These are phyloP conservation scores for Ovis canadensis DNA, from an alignment of 2,113 vertebrate genomes.

Conservation along the genomic window DNA sequence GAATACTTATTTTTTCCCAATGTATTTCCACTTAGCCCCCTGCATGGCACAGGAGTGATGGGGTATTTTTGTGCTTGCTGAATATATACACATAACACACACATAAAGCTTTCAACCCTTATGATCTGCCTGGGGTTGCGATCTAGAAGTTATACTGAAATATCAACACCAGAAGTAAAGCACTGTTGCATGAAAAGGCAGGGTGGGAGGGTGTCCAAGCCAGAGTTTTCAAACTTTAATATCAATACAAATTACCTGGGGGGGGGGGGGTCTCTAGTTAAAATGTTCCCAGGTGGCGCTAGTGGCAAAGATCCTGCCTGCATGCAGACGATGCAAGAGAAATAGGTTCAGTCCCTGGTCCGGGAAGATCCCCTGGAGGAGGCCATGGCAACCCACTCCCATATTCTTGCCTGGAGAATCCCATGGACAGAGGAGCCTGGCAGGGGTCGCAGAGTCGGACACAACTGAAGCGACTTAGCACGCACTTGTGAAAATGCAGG, in stretches of 20 bases:
- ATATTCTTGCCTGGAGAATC: background rate
- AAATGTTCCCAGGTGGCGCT: background rate
- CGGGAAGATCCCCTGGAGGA: background rate
- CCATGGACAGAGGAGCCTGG: background rate
- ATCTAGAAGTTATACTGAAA: conserved; percentile 2
- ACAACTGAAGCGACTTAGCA: background rate
- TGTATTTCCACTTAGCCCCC: conserved; percentile 19
- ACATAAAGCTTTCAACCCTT: background rate
- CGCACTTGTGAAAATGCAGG: background rate
- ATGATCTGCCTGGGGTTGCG: background rate
- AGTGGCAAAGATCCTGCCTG: background rate
- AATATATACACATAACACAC: background rate
- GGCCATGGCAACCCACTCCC: background rate
- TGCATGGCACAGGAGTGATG: background rate
- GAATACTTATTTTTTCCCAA: background rate
- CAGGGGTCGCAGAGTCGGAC: background rate
- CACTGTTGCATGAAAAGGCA: background rate
- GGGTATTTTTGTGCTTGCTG: background rate
- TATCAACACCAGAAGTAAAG: background rate
- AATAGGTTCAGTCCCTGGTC: background rate
- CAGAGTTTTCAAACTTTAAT: background rate
- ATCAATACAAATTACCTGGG: background rate
- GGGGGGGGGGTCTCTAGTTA: background rate
- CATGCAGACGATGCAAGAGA: background rate
- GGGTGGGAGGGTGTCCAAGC: background rate